Conservation (phyloP, 2,888 invertebrate genomes). For the Pyrochroa serraticornis region DNA sequence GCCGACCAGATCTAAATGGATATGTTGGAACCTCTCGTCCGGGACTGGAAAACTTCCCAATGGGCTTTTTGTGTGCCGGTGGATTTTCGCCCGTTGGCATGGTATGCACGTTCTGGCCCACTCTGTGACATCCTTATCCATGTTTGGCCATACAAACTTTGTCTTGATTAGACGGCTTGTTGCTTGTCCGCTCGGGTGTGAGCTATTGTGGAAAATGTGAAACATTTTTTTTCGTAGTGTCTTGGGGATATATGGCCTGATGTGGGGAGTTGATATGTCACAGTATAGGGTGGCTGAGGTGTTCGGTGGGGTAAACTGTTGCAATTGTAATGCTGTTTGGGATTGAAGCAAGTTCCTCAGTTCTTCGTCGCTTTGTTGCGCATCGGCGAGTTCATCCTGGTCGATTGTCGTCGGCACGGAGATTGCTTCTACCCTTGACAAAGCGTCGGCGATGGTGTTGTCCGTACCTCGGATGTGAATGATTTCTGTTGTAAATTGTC, state of each 20-base stretch:
- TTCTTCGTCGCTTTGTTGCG: too few species aligned
- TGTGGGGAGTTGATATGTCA: too few species aligned
- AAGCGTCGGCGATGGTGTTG: conserved; percentile 47
- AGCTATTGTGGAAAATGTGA: too few species aligned
- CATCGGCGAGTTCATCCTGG: too few species aligned
- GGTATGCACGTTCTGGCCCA: conserved; percentile 40
- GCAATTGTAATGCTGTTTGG: too few species aligned
- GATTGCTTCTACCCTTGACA: conserved; percentile 24
- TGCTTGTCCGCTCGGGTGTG: conserved; percentile 41
- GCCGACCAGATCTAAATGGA: conserved; percentile 12
- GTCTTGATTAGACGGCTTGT: conserved; percentile 41
- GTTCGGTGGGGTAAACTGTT: too few species aligned
- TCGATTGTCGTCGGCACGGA: too few species aligned
- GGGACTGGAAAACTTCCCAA: not conserved
- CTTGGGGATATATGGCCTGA: too few species aligned
- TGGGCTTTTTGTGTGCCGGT: not conserved
- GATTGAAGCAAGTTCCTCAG: too few species aligned
- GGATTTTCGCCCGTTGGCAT: not conserved
- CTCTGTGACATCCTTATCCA: conserved; percentile 28
- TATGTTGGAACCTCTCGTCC: not conserved
- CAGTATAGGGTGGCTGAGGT: too few species aligned
- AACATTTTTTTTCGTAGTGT: too few species aligned
- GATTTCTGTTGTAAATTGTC: conserved; percentile 45
- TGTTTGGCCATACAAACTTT: conserved; percentile 34
- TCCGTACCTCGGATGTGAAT: conserved; percentile 42